Conservation (phyloP, 2,113 vertebrate genomes). For the Ascaphus truei region DNA sequence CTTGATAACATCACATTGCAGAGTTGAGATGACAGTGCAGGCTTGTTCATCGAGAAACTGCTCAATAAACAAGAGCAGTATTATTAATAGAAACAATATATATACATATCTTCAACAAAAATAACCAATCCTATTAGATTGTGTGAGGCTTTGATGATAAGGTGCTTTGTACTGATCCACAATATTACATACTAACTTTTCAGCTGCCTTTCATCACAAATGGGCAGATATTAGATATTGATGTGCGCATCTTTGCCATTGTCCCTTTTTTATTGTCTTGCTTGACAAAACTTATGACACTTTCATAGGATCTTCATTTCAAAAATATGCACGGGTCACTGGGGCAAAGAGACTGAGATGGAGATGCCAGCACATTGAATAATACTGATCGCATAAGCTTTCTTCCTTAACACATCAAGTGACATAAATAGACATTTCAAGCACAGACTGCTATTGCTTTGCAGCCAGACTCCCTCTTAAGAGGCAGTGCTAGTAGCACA, state of each 20-base stretch:
- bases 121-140: neutral
- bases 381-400: neutral
- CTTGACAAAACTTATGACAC: neutral
- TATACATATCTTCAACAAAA: neutral
- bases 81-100: constrained; percentile 12
- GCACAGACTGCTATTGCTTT: neutral
- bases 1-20: neutral
- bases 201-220: too few species aligned
- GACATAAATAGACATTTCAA: too few species aligned
- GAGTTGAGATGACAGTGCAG: neutral
- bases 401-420: too few species aligned
- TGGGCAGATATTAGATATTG: neutral
- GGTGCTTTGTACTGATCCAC: too few species aligned
- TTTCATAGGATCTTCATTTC: neutral
- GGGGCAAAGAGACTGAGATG: neutral
- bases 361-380: neutral
- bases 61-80: neutral
- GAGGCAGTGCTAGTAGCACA: neutral
- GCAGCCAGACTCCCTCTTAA: neutral
- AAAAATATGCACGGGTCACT: neutral
- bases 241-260: neutral
- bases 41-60: constrained; percentile 3
- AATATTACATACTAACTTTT: too few species aligned
- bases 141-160: neutral
- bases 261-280: neutral